These are phyloP conservation scores for Paedocypris sp. DNA, from an alignment of 2,113 vertebrate genomes.

Conservation along the genomic window DNA sequence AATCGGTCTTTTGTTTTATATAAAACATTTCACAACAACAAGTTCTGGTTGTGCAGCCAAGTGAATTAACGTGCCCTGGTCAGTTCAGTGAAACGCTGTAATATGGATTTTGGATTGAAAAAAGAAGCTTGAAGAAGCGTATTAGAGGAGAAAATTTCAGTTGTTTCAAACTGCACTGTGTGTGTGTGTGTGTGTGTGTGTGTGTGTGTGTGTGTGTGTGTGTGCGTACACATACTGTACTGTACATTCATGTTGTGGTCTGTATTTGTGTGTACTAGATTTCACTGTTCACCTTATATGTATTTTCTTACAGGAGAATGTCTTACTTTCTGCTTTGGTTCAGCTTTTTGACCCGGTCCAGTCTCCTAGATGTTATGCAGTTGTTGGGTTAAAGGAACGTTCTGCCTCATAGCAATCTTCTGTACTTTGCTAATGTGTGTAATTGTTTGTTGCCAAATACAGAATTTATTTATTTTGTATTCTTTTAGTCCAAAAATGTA, in stretches of 20 bases:
- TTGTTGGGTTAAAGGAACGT: conserved; percentile 74
- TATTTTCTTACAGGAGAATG: conserved; percentile 59
- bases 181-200: too few species aligned
- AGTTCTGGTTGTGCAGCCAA: not conserved
- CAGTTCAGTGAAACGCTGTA: conserved; percentile 5
- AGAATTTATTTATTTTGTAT: too few species aligned
- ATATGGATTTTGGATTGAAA: conserved; percentile 6
- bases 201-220: too few species aligned
- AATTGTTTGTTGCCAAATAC: too few species aligned
- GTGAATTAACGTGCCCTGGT: not conserved
- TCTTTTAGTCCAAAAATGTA: too few species aligned
- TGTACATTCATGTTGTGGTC: too few species aligned
- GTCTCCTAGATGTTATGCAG: conserved; percentile 86
- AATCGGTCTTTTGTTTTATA: conserved; percentile 1
- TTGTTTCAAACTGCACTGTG: too few species aligned
- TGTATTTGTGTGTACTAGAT: too few species aligned
- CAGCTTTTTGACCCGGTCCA: conserved; percentile 90
- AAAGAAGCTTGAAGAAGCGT: not conserved
- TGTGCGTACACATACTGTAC: too few species aligned
- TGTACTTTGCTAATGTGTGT: not conserved
- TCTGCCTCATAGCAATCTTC: conserved; percentile 1
- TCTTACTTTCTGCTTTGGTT: conserved; percentile 75
- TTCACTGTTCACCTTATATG: not conserved
- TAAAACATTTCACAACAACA: conserved; percentile 9
- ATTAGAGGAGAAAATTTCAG: too few species aligned